A percentile compares a stretch with the other conserved stretches of the same genome.
Evolutionary conservation across 2,797 vertebrate genomes (phyloP).

Genomic region (Adelosebastes latens): DNA sequence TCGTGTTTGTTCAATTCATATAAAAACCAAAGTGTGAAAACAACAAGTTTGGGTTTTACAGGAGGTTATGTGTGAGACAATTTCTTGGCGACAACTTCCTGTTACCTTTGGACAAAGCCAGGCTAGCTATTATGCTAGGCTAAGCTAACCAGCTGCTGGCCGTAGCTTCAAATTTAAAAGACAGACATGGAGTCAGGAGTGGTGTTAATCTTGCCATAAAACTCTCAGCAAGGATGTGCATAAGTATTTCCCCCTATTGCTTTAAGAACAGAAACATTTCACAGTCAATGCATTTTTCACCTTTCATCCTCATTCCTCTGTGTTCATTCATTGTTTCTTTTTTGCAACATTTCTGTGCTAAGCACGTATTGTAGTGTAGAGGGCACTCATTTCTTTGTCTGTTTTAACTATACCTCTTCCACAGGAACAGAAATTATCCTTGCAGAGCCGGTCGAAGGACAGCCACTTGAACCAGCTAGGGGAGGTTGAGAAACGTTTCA

Average conservation of each 20-base stretch:
- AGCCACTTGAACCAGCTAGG: conserved; percentile 89
- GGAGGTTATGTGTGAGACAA: background rate
- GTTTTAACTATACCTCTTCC: background rate
- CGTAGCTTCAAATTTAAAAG: background rate
- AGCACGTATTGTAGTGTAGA: too few species aligned
- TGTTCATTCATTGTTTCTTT: background rate
- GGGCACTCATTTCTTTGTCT: background rate
- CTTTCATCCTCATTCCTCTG: background rate
- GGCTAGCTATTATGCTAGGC: background rate
- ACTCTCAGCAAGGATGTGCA: background rate
- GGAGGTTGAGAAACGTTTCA: conserved; percentile 88
- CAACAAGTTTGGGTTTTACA: background rate
- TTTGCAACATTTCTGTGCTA: background rate
- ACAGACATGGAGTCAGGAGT: background rate
- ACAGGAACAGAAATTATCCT: conserved; percentile 90
- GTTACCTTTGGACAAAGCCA: background rate
- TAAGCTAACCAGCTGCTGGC: background rate
- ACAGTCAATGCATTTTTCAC: background rate
- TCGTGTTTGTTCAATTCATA: background rate
- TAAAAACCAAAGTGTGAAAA: background rate
- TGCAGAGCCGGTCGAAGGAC: conserved; percentile 88
- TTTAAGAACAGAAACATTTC: too few species aligned
- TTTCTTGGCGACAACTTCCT: background rate
- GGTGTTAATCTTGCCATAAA: background rate
- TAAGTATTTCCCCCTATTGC: background rate